Evolutionary conservation across 2,797 vertebrate genomes (phyloP).

Genomic region (Gymnothorax reevesii): DNA sequence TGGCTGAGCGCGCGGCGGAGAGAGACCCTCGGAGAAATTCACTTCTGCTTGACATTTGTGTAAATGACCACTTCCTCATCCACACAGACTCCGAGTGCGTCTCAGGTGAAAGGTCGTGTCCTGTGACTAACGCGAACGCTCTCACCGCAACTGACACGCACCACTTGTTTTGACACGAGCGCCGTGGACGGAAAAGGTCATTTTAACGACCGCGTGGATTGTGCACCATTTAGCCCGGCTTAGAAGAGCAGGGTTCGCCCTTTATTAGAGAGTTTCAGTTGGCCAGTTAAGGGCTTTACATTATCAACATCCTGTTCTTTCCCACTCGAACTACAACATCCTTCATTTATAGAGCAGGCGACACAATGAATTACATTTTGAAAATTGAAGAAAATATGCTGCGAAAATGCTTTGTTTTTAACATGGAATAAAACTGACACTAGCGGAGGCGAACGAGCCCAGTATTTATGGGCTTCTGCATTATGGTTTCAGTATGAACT

Average conservation of each 20-base stretch:
- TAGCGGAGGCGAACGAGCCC: too few species aligned
- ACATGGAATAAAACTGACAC: too few species aligned
- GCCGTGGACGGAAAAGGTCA: neutral
- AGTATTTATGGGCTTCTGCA: too few species aligned
- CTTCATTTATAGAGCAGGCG: neutral
- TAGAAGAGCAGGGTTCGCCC: neutral
- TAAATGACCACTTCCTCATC: neutral
- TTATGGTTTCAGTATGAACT: too few species aligned
- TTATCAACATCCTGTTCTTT: neutral
- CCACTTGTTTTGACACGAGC: neutral
- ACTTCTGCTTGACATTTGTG: constrained; percentile 8
- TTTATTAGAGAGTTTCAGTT: neutral
- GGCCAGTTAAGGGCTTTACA: neutral
- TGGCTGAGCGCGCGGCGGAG: neutral
- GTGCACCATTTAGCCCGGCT: neutral
- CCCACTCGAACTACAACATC: neutral
- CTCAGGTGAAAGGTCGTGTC: neutral
- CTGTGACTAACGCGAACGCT: neutral
- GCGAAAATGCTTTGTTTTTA: too few species aligned
- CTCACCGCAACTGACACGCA: neutral
- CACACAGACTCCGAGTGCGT: neutral
- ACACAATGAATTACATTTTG: too few species aligned
- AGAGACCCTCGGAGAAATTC: neutral
- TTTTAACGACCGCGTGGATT: neutral
- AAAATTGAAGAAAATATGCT: too few species aligned